Base-by-base conservation (phyloP, 2,888 invertebrate species). In the Drosophila prostipennis region DNA sequence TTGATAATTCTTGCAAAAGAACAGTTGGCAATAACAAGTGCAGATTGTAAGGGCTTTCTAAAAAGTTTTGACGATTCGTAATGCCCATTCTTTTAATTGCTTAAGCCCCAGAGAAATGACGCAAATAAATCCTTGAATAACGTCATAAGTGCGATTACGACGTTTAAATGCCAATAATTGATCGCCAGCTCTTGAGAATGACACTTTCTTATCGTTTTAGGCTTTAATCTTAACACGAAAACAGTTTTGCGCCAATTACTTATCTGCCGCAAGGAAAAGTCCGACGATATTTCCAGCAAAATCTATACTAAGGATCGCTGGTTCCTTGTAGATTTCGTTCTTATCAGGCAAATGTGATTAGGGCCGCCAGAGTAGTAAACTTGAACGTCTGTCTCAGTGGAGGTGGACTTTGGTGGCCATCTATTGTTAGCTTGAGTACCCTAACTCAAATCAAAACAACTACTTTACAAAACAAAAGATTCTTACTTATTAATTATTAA, bases 291-390 rank as follows among this genome's bases (percentile, higher is more conserved):
- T 63, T 48, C 23, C 8, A 29, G 8, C 4, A 16, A 63, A 61
- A 63, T 63, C 61, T 48, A 63, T 63, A 63, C 64, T 63, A 63
- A 63, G 61, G 64, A 63, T 63, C 48, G 16, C 11, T 40, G n/a
- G 23, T 32, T 48, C 34, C 48, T 34, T 42, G n/a, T 48, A 36
- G 34, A n/a, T 6, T 16, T 48, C 10, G 8, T 11, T 48, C 34
- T 63, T 63, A 63, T 63, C 61, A 46, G 46, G 13, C 61, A 48
- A 63, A 49, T 48, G 48, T 13, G 64, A 63, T 63, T 63, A 42
- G 63, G 26, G 32, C 7, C 32, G 16, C 48, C 63, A 34, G 40
- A 23, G 10, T n/a, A 40, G 46, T 48, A 67, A 67, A 67, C 65
- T 67, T 67, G 65, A 67, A 69, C 69, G 65, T 48, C 57, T 67